Conservation (phyloP, 2,888 invertebrate species). For the Steromphala cineraria region DNA sequence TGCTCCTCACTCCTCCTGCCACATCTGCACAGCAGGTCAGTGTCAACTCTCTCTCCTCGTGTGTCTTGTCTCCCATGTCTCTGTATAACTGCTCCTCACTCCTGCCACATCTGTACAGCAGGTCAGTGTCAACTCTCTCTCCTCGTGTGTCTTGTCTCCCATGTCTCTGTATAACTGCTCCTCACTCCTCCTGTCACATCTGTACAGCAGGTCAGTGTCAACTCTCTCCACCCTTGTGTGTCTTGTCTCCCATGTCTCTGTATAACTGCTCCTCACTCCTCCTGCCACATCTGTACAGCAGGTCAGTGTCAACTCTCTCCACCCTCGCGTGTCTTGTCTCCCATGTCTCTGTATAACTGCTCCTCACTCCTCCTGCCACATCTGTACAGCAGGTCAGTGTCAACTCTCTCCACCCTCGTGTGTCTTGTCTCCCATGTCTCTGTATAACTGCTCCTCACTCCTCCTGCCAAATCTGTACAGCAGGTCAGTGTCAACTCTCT, state of each 20-base stretch:
- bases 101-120: conserved; percentile 99
- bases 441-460: conserved; percentile 99
- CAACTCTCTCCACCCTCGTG: no score
- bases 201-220: conserved; percentile 87
- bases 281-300: conserved; percentile 99
- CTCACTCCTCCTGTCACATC: conserved; percentile 99
- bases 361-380: conserved; percentile 99
- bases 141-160: no score
- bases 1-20: conserved; percentile 99
- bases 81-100: conserved; percentile 99
- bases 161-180: no score
- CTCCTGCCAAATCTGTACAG: conserved; percentile 99
- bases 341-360: no score
- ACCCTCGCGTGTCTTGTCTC: no score
- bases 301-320: conserved; percentile 72
- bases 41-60: not conserved
- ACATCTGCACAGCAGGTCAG: conserved; percentile 94
- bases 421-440: no score
- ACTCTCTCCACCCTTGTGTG: no score
- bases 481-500: conserved; percentile 77
- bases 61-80: no score
- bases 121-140: conserved; percentile 72
- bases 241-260: no score
- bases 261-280: conserved; percentile 99
- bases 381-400: conserved; percentile 90